A percentile compares a stretch with the other conserved stretches of the same genome.
Evolutionary conservation across 2,113 vertebrate genomes (phyloP).

Genomic region (Mugil cephalus): DNA sequence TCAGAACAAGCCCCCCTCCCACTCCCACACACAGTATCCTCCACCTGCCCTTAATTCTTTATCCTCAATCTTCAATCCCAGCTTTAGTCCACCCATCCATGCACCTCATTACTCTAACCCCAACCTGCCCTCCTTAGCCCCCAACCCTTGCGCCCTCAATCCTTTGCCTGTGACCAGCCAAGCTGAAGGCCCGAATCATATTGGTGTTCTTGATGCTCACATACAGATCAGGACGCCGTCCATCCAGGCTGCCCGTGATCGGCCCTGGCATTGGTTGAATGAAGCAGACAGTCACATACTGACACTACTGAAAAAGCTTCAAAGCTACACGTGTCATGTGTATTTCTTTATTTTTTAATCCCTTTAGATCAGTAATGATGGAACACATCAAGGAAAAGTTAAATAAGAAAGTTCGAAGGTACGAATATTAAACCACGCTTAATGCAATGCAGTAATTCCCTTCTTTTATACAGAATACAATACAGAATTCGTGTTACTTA

Average conservation of each 20-base stretch:
- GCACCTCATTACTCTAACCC: conserved; percentile 42
- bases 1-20: conserved; percentile 1
- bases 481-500: conserved; percentile 7
- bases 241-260: neutral
- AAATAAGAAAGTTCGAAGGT: no score
- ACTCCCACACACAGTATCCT: conserved; percentile 7
- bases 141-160: conserved; percentile 50
- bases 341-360: no score
- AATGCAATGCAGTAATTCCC: neutral
- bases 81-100: conserved; percentile 52
- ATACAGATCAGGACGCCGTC: neutral
- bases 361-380: no score
- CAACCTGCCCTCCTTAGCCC: conserved; percentile 13
- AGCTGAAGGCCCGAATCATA: neutral
- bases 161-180: conserved; percentile 15
- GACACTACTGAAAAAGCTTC: no score
- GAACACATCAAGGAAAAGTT: no score
- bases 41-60: conserved; percentile 53
- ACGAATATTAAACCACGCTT: no score
- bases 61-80: conserved; percentile 52
- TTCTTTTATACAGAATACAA: neutral
- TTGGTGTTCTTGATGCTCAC: conserved; percentile 12
- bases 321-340: no score
- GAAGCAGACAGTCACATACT: no score
- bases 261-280: neutral